A percentile compares a stretch with the other conserved stretches of the same genome.
Conservation (phyloP, 2,797 vertebrate genomes). For the Craterocephalus amniculus region DNA sequence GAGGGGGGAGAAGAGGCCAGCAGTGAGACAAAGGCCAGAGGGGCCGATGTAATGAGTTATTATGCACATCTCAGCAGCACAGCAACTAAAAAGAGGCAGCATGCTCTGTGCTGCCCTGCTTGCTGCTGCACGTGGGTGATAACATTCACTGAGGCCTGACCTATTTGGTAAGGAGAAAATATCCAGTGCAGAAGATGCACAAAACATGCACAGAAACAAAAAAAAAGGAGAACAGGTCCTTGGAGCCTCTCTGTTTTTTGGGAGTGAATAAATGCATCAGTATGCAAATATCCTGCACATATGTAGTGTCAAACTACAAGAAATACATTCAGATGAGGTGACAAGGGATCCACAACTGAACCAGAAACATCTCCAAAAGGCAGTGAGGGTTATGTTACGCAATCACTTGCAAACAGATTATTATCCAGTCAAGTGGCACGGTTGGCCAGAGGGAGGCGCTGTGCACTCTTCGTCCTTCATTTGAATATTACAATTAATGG, state of each 20-base stretch:
- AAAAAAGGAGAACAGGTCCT: slow-evolving; percentile 6
- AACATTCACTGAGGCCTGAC: slow-evolving; percentile 47
- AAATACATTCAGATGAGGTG: slow-evolving; percentile 11
- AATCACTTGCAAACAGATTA: slow-evolving; percentile 50
- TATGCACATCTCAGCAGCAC: slow-evolving; percentile 39
- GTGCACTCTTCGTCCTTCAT: slow-evolving; percentile 51
- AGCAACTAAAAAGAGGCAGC: slow-evolving; percentile 37
- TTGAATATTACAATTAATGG: slow-evolving; percentile 59
- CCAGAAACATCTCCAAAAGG: slow-evolving; percentile 48
- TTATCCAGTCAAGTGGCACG: slow-evolving; percentile 44
- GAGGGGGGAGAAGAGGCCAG: slow-evolving; percentile 15
- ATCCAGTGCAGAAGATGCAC: slow-evolving; percentile 14
- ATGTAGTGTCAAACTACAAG: neutral
- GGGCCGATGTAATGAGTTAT: slow-evolving; percentile 51
- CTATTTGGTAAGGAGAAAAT: slow-evolving; percentile 36
- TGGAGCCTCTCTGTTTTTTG: slow-evolving; percentile 6
- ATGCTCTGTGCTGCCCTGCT: slow-evolving; percentile 20
- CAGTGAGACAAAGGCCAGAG: slow-evolving; percentile 35
- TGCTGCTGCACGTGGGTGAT: slow-evolving; percentile 53
- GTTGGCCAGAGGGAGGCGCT: slow-evolving; percentile 74
- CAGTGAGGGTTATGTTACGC: slow-evolving; percentile 52
- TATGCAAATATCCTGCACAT: neutral
- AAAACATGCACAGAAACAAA: neutral
- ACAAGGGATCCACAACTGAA: slow-evolving; percentile 17
- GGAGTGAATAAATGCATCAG: neutral